Conservation (phyloP, 2,113 vertebrate genomes). For the Pogonocichla stellata region DNA sequence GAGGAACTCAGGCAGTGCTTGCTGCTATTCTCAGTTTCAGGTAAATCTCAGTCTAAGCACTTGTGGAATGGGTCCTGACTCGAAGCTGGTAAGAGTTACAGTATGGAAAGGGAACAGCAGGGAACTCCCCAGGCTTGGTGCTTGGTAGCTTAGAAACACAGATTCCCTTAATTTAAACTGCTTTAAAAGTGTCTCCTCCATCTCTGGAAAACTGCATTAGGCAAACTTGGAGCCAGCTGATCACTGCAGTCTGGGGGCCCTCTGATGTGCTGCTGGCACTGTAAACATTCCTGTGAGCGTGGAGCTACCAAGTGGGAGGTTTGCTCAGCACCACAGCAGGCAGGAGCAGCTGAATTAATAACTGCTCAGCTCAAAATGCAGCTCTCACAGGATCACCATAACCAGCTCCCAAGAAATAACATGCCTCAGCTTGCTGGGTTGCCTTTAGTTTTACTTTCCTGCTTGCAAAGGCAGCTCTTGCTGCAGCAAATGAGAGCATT, state of each 20-base stretch:
- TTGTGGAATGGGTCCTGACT: not conserved
- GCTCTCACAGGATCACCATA: not conserved
- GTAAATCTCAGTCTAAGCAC: not conserved
- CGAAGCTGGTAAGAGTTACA: not conserved
- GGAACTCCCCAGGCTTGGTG: not conserved
- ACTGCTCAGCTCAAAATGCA: not conserved
- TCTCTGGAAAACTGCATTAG: not conserved
- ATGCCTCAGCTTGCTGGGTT: constrained; percentile 1
- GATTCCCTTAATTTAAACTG: not conserved
- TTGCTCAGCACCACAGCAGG: not conserved
- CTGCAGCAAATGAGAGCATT: not conserved
- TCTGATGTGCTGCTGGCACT: not conserved
- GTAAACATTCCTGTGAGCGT: not conserved
- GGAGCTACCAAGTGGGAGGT: not conserved
- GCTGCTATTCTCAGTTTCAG: not conserved
- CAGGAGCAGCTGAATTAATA: not conserved
- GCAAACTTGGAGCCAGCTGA: not conserved
- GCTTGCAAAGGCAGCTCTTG: not conserved
- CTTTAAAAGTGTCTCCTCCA: not conserved
- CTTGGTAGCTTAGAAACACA: not conserved
- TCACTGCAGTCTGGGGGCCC: not conserved
- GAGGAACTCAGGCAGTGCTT: not conserved
- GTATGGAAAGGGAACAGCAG: not conserved
- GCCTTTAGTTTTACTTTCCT: not conserved
- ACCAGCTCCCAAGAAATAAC: not conserved